Percentiles rank a stretch among this genome's conserved stretches.
Evolutionary conservation across 2,888 invertebrate species (phyloP).

Genomic region (Melipona beecheii): DNA sequence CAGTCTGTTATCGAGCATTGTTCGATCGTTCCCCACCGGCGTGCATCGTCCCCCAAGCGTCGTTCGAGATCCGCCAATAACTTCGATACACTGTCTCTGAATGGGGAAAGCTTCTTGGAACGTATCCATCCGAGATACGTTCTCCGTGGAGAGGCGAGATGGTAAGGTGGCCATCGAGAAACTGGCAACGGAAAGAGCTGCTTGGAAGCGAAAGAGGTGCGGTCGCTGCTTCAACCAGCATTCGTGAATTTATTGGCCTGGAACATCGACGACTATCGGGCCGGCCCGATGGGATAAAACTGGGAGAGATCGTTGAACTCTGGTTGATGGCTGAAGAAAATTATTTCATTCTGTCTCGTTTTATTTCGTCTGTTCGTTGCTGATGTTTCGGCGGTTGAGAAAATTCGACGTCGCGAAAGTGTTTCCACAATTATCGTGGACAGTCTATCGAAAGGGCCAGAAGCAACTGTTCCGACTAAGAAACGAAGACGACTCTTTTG

Average conservation of each 20-base stretch:
- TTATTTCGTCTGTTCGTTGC: no score
- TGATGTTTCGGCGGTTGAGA: no score
- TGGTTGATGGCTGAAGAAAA: background rate
- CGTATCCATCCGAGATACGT: constrained; percentile 49
- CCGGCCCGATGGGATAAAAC: background rate
- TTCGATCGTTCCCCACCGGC: constrained; percentile 29
- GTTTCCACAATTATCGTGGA: no score
- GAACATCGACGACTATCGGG: background rate
- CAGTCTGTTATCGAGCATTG: constrained; percentile 32
- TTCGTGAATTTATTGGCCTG: constrained; percentile 36
- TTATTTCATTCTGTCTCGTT: background rate
- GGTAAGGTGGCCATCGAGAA: constrained; percentile 30
- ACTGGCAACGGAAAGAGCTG: constrained; percentile 23
- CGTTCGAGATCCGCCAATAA: constrained; percentile 36
- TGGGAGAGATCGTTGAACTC: constrained; percentile 1
- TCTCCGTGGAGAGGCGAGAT: constrained; percentile 20
- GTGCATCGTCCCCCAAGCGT: background rate
- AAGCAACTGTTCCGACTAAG: no score
- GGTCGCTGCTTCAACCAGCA: background rate
- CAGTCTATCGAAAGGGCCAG: no score
- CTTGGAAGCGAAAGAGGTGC: background rate
- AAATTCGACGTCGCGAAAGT: no score
- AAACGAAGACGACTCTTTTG: no score
- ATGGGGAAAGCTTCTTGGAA: constrained; percentile 51
- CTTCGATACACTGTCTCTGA: constrained; percentile 49